These are phyloP conservation scores for Lagenorhynchus albirostris DNA, from an alignment of 2,113 vertebrate genomes.

Conservation along the genomic window DNA sequence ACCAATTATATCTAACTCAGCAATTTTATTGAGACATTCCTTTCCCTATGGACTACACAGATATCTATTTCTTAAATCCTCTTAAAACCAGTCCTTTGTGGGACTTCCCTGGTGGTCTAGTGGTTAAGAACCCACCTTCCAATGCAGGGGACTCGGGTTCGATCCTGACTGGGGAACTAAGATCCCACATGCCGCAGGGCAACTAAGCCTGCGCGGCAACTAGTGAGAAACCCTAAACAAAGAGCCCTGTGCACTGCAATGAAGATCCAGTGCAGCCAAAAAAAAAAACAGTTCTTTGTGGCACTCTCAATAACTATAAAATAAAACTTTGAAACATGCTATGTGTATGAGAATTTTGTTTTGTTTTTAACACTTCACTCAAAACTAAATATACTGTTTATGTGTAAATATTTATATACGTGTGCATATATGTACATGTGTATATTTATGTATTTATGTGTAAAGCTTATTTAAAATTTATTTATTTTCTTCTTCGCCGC, in stretches of 20 bases:
- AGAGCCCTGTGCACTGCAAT: too few relatives aligned
- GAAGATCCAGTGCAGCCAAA: too few relatives aligned
- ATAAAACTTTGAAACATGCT: background rate
- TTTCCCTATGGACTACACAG: background rate
- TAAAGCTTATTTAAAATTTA: background rate
- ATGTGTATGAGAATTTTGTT: background rate
- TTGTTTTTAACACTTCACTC: background rate
- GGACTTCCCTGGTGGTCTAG: background rate
- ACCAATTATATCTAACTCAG: background rate
- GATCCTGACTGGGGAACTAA: too few relatives aligned
- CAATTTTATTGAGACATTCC: background rate
- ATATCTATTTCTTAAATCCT: background rate
- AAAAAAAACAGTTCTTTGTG: background rate
- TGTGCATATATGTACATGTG: background rate
- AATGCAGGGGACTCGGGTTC: too few relatives aligned
- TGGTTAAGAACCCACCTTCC: too few relatives aligned
- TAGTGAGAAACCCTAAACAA: too few relatives aligned
- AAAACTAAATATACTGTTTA: background rate
- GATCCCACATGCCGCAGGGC: too few relatives aligned
- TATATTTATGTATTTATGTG: background rate
- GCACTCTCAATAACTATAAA: background rate
- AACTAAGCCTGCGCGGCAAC: too few relatives aligned
- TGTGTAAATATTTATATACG: background rate
- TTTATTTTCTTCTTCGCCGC: too few relatives aligned
- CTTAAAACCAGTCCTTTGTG: background rate